Evolutionary conservation across 2,113 vertebrate genomes (phyloP), one percentile per base, ranked within the genome.

Genomic region (Nesoenas mayeri): DNA sequence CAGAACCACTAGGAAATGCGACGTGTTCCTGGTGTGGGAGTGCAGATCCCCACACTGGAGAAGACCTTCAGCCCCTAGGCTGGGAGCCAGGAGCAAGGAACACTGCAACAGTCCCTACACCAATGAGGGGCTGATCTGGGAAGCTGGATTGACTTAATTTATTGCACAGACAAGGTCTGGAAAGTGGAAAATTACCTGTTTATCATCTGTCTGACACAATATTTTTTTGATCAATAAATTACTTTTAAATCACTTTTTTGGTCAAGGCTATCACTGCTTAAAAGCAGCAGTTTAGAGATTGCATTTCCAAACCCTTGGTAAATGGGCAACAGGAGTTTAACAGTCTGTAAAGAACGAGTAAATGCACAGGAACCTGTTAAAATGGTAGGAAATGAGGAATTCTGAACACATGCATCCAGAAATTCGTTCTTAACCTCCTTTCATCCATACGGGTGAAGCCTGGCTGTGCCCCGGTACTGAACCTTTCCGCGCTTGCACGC

Each of bases 101-200:
- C 77, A 57, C 40, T 11, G 31, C 21, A 78, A 20, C 31, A 32
- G 36, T 14, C 54, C 72, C 67, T 32, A 2, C 1, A 1, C 31
- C 56, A 62, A 3, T 2, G 0, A 71, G 42, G 38, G 17, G 42
- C 53, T 60, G 85, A 62, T 60, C 80, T 36, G 70, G 65, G 84
- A 74, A 86, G 38, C 11, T 95, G 91, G 65, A 60, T 5, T 79
- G 81, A 62, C 61, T 87, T 79, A 38, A 94, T 91, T 96, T 79
- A 56, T 79, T 58, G 57, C 84, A 60, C 4, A 17, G 60, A 94
- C 77, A 61, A 87, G 87, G 78, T 89, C 89, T 95, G 73, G 73
- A 64, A 91, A 93, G 86, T 57, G 86, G 89, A 91, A 95, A 88
- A 91, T 91, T 86, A 73, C 75, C n/a, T 83, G 31, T 53, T 88